Evolutionary conservation across 2,113 vertebrate species (phyloP).

Genomic region (Strix uralensis): DNA sequence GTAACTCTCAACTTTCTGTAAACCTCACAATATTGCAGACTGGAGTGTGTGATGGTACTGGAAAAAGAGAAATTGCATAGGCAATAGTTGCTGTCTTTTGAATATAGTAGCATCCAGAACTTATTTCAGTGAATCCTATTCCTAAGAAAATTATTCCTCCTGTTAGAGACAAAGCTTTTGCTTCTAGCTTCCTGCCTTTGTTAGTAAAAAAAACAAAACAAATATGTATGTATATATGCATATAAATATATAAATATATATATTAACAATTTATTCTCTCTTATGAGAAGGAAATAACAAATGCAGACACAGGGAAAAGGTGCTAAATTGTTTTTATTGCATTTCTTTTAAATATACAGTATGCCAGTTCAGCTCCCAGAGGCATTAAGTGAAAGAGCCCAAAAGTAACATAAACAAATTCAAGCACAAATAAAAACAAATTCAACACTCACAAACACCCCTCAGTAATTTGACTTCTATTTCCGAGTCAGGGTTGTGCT

Average conservation of each 20-base stretch:
- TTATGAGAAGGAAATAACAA: not conserved
- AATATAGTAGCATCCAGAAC: not conserved
- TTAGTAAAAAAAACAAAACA: not conserved
- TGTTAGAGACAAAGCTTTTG: not conserved
- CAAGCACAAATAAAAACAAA: conserved; percentile 24
- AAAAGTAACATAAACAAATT: conserved; percentile 43
- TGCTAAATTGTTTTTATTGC: conserved; percentile 40
- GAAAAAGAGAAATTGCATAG: not conserved
- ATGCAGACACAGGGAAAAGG: not conserved
- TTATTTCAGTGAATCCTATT: not conserved
- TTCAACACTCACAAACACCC: not conserved
- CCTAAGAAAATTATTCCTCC: not conserved
- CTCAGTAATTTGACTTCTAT: not conserved
- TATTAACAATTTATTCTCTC: not conserved
- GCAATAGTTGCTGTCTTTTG: not conserved
- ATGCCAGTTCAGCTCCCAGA: conserved; percentile 37
- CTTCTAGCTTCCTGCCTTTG: not conserved
- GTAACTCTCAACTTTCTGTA: not conserved
- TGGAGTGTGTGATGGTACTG: not conserved
- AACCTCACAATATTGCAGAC: not conserved
- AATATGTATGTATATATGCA: not conserved
- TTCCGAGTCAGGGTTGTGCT: not conserved
- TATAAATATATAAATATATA: not conserved
- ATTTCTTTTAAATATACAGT: conserved; percentile 31
- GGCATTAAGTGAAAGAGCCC: conserved; percentile 5